Percentiles rank a stretch among this genome's conserved stretches.
These are phyloP conservation scores for Cynopterus sphinx DNA, from an alignment of 2,797 vertebrate species.

Conservation along the genomic window DNA sequence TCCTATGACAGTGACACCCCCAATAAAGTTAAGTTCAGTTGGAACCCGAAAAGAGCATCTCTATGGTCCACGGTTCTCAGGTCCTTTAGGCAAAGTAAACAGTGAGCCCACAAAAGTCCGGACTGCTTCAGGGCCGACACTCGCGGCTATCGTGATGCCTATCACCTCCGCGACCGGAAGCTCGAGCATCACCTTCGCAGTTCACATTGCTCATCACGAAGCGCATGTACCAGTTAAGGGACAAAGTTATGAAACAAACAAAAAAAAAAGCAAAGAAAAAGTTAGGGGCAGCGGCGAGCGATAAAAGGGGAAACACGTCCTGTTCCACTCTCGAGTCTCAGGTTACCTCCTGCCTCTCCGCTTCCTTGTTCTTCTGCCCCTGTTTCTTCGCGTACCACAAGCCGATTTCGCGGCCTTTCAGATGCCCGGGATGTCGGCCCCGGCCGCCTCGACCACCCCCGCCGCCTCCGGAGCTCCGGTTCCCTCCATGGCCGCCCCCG, in stretches of 20 bases:
- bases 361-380: conserved; percentile 90
- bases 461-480: conserved; percentile 24
- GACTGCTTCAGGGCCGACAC: not conserved
- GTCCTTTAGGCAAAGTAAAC: not conserved
- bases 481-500: conserved; percentile 62
- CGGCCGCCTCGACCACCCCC: conserved; percentile 83
- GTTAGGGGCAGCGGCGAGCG: no score
- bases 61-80: not conserved
- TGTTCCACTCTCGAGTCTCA: not conserved
- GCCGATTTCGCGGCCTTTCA: conserved; percentile 95
- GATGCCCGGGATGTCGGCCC: conserved; percentile 92
- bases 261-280: not conserved
- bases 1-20: not conserved
- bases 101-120: not conserved
- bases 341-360: conserved; percentile 88
- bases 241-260: not conserved
- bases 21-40: not conserved
- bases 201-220: not conserved
- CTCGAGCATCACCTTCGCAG: not conserved
- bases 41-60: not conserved
- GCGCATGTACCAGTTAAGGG: not conserved
- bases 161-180: not conserved
- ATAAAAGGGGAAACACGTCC: not conserved
- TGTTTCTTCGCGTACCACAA: conserved; percentile 95
- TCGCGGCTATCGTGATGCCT: not conserved